Base-by-base conservation (phyloP, 2,797 vertebrate genomes). In the Intellagama lesueurii region DNA sequence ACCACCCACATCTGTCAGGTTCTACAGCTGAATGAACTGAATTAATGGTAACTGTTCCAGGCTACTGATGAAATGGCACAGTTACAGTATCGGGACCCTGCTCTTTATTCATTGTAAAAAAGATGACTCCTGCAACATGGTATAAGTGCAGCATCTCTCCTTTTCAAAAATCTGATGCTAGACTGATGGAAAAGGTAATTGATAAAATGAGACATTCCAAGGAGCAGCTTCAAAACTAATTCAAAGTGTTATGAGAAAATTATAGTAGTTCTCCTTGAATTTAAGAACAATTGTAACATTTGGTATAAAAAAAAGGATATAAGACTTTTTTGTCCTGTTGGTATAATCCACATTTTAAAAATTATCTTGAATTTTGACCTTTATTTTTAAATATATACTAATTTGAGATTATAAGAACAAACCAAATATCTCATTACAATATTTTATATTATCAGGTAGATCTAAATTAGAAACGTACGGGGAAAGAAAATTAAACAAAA, bases 31-130 rank as follows among this genome's bases (percentile, higher is more conserved):
- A 60, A 7, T 73, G 75, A 79, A 73, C 66, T 79, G 24, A 72
- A 40, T 79, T 90, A 83, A 73, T 73, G 75, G 68, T 68, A 73
- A 35, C 81, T 30, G 30, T 80, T 87, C 86, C 81, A 87, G 81
- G 30, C 75, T 72, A 49, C 75, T 90, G 81, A 64, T 88, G 44
- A 66, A 35, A 47, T 19, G 24, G 32, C 52, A 28, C 6, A 56
- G 26, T 64, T n/a, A 79, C 79, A n/a, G 11, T 35, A 77, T 2
- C 9, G 40, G 47, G 64, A 72, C 32, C 0, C 28, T 35, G 52
- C 35, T 76, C 75, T 68, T 69, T 81, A 19, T 30, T 87, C 52
- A 73, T 44, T 88, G 22, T 83, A 76, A 73, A 44, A 81, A 66
- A 44, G 85, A 52, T 49, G 26, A 68, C 16, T 26, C 79, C 26